A percentile compares a stretch with the other conserved stretches of the same genome.
phyloP scores from a whole-genome alignment of 2,888 invertebrate species.

The Phymatocera aterrima region DNA sequence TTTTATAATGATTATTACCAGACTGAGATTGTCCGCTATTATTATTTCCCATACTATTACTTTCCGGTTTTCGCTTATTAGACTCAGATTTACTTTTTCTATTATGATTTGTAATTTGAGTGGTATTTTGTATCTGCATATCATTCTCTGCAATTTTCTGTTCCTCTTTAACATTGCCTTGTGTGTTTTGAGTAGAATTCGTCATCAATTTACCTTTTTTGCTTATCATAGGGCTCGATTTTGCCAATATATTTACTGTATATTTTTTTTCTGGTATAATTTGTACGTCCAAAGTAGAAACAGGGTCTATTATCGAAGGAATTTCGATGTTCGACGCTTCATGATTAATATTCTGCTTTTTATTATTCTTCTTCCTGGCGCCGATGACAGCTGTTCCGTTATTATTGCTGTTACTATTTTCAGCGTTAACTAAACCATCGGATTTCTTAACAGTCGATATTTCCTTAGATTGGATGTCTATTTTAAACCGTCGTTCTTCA shows the following conservation, averaged over 20 bases:
- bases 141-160: conserved; percentile 73
- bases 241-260: conserved; percentile 56
- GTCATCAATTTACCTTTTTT: conserved; percentile 60
- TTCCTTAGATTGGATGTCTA: conserved; percentile 67
- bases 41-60: conserved; percentile 51
- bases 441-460: conserved; percentile 56
- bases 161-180: conserved; percentile 62
- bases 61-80: conserved; percentile 64
- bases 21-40: conserved; percentile 60
- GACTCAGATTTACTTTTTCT: conserved; percentile 57
- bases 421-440: conserved; percentile 52
- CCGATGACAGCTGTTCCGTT: conserved; percentile 48
- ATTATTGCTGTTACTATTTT: conserved; percentile 48
- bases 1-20: conserved; percentile 66
- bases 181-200: conserved; percentile 46
- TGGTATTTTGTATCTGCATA: conserved; percentile 57
- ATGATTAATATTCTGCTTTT: conserved; percentile 52
- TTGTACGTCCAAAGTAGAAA: conserved; percentile 52
- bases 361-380: conserved; percentile 58
- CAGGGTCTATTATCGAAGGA: conserved; percentile 47
- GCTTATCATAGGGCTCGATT: conserved; percentile 63
- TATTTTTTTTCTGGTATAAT: conserved; percentile 58
- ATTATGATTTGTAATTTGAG: conserved; percentile 29
- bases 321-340: conserved; percentile 44
- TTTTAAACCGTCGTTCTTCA: conserved; percentile 66